Conservation (phyloP, 2,797 vertebrate genomes). For the Glyptemys insculpta region DNA sequence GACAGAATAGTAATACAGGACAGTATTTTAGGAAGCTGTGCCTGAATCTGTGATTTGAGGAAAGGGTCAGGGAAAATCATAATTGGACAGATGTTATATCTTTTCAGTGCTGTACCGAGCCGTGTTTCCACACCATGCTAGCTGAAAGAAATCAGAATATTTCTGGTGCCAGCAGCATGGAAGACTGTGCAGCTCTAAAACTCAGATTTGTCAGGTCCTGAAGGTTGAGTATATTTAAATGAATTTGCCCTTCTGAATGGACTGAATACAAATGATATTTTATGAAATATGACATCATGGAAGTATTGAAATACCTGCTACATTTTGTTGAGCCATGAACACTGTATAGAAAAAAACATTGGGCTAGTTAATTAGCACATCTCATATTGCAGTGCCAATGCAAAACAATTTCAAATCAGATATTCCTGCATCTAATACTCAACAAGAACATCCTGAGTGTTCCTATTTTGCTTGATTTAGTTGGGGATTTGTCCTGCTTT, state of each 20-base stretch:
- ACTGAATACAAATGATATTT: background rate
- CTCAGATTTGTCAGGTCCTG: background rate
- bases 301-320: background rate
- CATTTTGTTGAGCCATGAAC: background rate
- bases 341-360: background rate
- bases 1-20: background rate
- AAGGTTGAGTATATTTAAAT: background rate
- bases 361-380: background rate
- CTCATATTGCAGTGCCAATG: background rate
- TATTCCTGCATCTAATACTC: background rate
- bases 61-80: background rate
- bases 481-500: too few species aligned
- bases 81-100: background rate
- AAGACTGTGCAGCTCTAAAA: background rate
- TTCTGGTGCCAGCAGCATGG: background rate
- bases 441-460: accelerated
- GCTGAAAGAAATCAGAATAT: background rate
- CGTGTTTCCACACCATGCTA: background rate
- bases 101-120: accelerated
- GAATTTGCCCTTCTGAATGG: background rate
- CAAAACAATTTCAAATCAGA: background rate
- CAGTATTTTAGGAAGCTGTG: background rate
- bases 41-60: background rate
- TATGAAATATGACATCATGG: background rate
- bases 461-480: background rate